These are phyloP conservation scores for Xestia ashworthii DNA, from an alignment of 2,888 invertebrate genomes.

Conservation along the genomic window DNA sequence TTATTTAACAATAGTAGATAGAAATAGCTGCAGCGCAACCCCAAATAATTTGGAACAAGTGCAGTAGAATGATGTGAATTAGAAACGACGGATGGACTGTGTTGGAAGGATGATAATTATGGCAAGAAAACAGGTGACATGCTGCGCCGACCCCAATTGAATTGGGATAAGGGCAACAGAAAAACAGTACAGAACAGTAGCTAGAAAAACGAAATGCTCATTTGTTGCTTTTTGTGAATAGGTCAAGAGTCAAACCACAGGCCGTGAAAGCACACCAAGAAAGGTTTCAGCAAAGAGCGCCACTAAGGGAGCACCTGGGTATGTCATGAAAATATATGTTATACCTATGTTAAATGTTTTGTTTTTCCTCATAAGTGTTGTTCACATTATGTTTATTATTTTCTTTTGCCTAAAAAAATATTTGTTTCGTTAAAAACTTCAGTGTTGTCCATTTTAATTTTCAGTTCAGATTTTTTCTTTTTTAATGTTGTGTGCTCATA, in stretches of 20 bases:
- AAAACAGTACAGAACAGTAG: too few relatives aligned
- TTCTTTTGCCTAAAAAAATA: conserved; percentile 8
- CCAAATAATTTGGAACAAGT: too few relatives aligned
- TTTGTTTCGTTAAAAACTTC: conserved; percentile 24
- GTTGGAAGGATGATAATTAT: too few relatives aligned
- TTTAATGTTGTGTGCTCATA: conserved; percentile 66
- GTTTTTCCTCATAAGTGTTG: conserved; percentile 8
- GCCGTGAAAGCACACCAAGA: conserved; percentile 89
- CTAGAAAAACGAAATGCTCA: neutral
- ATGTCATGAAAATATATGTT: conserved; percentile 73
- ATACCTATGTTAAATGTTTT: conserved; percentile 3
- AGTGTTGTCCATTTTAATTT: conserved; percentile 20
- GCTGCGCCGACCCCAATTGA: too few relatives aligned
- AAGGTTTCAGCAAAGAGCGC: conserved; percentile 92
- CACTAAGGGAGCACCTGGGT: conserved; percentile 87
- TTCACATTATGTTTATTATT: neutral
- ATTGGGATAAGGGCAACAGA: too few relatives aligned
- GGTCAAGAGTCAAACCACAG: conserved; percentile 87
- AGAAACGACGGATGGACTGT: too few relatives aligned
- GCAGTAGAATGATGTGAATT: too few relatives aligned
- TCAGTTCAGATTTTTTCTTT: neutral
- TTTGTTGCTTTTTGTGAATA: conserved; percentile 83
- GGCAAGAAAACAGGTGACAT: too few relatives aligned
- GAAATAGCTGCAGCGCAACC: too few relatives aligned
- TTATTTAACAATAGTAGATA: too few relatives aligned